A percentile compares a stretch with the other conserved stretches of the same genome.
phyloP scores from a whole-genome alignment of 2,888 invertebrate species.

The Teleiodes luculella region DNA sequence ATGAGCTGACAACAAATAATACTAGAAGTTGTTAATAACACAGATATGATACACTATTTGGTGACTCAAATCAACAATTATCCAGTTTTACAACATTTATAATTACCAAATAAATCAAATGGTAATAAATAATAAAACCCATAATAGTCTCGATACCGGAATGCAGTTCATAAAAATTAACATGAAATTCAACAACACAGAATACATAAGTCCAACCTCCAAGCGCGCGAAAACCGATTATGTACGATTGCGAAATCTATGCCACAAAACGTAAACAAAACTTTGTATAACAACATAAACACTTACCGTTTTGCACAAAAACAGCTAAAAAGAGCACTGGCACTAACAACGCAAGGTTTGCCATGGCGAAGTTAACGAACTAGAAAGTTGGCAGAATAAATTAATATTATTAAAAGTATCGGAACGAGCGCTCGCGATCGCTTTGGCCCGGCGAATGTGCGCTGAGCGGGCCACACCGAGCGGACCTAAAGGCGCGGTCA shows the following conservation, averaged over 20 bases:
- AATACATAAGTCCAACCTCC: no score
- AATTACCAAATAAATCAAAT: no score
- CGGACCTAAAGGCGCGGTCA: conserved; percentile 10
- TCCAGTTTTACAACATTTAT: neutral
- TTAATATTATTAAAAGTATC: conserved; percentile 1
- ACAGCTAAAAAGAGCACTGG: conserved; percentile 61
- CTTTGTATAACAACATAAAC: conserved; percentile 17
- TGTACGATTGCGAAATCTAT: neutral
- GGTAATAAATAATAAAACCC: no score
- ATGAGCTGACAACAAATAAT: no score
- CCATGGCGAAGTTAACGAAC: conserved; percentile 50
- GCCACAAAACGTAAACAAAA: conserved; percentile 20
- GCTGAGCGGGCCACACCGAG: conserved; percentile 23
- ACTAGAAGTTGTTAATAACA: no score
- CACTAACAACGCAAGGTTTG: conserved; percentile 55
- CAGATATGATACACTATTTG: no score
- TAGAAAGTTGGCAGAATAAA: conserved; percentile 31
- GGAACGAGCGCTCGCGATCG: conserved; percentile 34
- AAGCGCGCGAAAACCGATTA: conserved; percentile 4
- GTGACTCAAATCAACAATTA: neutral
- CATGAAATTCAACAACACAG: no score
- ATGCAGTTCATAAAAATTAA: no score
- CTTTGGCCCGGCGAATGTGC: conserved; percentile 53
- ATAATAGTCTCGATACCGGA: no score
- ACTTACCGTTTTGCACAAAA: conserved; percentile 58